phyloP scores from a whole-genome alignment of 2,113 vertebrate genomes.

The Haemorhous mexicanus region DNA sequence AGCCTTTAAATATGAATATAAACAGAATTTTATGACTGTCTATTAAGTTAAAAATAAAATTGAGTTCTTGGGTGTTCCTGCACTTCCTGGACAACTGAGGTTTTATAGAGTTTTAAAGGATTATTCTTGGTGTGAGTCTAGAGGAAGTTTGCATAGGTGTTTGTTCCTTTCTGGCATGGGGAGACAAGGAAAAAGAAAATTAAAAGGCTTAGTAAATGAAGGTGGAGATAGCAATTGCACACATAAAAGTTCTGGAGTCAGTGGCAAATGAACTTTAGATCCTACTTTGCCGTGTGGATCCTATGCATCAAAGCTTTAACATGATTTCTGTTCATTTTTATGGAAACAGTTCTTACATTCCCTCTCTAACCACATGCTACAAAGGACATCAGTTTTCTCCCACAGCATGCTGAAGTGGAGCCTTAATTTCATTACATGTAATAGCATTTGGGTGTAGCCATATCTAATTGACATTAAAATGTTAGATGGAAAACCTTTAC shows the following conservation, averaged over 20 bases:
- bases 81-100: not conserved
- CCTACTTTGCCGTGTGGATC: not conserved
- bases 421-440: not conserved
- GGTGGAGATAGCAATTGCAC: not conserved
- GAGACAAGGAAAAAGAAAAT: slow-evolving; percentile 19
- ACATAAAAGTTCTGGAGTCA: not conserved
- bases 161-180: not conserved
- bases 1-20: not conserved
- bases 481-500: not conserved
- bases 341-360: not conserved
- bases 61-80: not conserved
- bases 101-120: not conserved
- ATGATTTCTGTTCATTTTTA: not conserved
- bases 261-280: not conserved
- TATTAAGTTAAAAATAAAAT: not conserved
- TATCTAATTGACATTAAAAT: not conserved
- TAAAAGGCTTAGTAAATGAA: not conserved
- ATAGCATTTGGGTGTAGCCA: not conserved
- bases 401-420: not conserved
- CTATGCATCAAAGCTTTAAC: not conserved
- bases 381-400: not conserved
- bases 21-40: not conserved
- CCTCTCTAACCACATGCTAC: not conserved
- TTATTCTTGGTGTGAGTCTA: not conserved
- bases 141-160: slow-evolving; percentile 3